Base-by-base conservation (phyloP, 2,888 invertebrate species). In the Conops quadrifasciatus region DNA sequence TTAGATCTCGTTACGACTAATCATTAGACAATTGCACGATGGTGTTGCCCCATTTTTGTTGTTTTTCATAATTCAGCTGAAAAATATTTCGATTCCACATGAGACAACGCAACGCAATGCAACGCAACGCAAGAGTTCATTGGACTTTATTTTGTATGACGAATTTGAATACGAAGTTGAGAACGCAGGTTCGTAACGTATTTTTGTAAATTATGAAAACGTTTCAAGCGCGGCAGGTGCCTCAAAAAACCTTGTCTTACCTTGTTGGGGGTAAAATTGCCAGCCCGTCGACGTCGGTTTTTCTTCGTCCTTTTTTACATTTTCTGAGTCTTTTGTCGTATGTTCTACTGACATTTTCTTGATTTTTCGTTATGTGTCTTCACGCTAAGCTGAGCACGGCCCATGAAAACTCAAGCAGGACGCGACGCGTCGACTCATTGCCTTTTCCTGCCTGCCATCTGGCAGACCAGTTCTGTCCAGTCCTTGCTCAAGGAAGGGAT, bases 101-200 rank as follows among this genome's bases (percentile, higher is more conserved):
- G 73, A 73, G 72, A n/a, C n/a, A n/a, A n/a, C n/a, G n/a, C n/a
- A n/a, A n/a, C n/a, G n/a, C n/a, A n/a, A n/a, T n/a, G n/a, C n/a
- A n/a, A n/a, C 75, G 71, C 53, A 47, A 28, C 63, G n/a, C n/a
- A n/a, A 28, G 69, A 30, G 30, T 16, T 49, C 49, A 49, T 70
- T 58, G 49, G 21, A 21, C 26, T 60, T 30, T n/a, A 60, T 43
- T 43, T 60, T 28, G 60, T 36, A 5, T 28, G n/a, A n/a, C n/a
- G n/a, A n/a, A n/a, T n/a, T n/a, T n/a, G n/a, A n/a, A n/a, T n/a
- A n/a, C 15, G 9, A n/a, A n/a, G 19, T 5, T 24, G n/a, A 49
- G 2, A 58, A 16, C 19, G 59, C 59, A 21, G 19, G 30, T 15
- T 19, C 19, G 16, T 49, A 63, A 63, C 63, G 63, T 63, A 47